phyloP scores from a whole-genome alignment of 1,140 invertebrate species.

The Paraescarpia echinospica region DNA sequence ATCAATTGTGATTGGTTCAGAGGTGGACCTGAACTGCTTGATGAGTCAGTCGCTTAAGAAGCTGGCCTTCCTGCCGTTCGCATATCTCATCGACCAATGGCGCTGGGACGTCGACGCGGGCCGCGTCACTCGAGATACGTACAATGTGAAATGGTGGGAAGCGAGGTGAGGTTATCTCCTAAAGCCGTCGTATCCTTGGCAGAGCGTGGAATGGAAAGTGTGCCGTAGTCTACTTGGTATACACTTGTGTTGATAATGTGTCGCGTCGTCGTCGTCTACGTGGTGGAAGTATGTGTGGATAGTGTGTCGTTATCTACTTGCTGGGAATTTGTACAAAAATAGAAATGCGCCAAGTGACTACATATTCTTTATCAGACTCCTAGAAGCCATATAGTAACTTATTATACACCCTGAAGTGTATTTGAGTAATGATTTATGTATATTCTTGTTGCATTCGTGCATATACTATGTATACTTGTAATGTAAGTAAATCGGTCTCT shows the following conservation, averaged over 20 bases:
- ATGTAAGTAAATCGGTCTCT: no score
- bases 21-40: conserved; percentile 44
- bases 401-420: no score
- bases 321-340: background rate
- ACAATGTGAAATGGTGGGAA: conserved; percentile 83
- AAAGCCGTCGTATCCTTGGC: background rate
- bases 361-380: no score
- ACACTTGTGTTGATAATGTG: no score
- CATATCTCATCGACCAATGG: conserved; percentile 83
- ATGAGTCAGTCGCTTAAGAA: conserved; percentile 77
- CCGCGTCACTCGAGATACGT: conserved; percentile 68
- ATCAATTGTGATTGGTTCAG: background rate
- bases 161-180: conserved; percentile 66
- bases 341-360: no score
- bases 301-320: background rate
- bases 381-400: no score
- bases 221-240: background rate
- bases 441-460: no score
- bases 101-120: conserved; percentile 84
- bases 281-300: no score
- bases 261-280: no score
- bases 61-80: conserved; percentile 87
- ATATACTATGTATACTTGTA: no score
- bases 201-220: background rate
- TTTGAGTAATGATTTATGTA: no score